Conservation (phyloP, 2,797 vertebrate genomes). For the Liparis tanakae region DNA sequence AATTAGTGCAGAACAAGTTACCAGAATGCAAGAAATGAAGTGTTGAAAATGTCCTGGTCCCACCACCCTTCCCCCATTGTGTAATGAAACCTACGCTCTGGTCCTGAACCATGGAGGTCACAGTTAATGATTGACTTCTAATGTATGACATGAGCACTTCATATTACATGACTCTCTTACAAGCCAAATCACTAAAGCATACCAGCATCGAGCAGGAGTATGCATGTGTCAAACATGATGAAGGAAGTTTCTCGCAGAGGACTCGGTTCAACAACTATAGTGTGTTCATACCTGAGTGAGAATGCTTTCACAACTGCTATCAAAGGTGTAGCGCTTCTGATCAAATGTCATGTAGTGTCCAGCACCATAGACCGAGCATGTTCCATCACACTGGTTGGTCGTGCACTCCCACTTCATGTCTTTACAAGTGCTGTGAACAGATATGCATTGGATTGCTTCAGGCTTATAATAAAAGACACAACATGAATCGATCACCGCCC, state of each 20-base stretch:
- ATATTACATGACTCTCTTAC: background rate
- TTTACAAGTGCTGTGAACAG: conserved; percentile 80
- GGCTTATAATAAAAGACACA: background rate
- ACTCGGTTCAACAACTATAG: background rate
- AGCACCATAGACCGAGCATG: conserved; percentile 85
- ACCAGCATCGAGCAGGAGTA: background rate
- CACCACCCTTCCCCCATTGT: background rate
- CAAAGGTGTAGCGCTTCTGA: conserved; percentile 83
- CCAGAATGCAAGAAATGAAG: background rate
- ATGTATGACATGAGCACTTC: background rate
- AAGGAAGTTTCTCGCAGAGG: background rate
- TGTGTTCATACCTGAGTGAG: conserved; percentile 81
- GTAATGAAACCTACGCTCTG: no score
- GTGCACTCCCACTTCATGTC: conserved; percentile 86
- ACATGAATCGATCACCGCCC: no score
- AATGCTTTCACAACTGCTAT: conserved; percentile 87
- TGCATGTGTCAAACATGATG: no score
- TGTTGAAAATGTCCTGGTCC: no score
- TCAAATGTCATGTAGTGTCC: conserved; percentile 89
- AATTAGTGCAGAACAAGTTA: background rate
- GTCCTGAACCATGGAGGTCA: no score
- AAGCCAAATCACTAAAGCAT: background rate
- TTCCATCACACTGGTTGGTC: conserved; percentile 78
- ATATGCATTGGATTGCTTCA: background rate
- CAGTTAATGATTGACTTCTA: background rate